Evolutionary conservation across 2,113 vertebrate species (phyloP).

Genomic region (Propithecus coquereli): DNA sequence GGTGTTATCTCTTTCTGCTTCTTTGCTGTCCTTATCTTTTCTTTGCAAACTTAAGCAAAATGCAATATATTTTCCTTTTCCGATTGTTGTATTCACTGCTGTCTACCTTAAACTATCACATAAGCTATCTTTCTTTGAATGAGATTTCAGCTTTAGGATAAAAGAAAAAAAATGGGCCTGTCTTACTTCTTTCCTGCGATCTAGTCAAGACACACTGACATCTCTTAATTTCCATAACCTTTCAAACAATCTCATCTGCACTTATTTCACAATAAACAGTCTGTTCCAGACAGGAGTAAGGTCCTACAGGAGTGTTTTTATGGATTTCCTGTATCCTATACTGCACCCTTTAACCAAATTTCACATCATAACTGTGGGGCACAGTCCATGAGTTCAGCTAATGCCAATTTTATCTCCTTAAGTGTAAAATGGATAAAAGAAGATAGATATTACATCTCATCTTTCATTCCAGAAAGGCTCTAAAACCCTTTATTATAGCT

Average conservation of each 20-base stretch:
- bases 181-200: background rate
- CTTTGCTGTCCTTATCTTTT: background rate
- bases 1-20: background rate
- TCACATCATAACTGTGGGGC: fast-evolving
- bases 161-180: background rate
- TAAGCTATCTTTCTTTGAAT: background rate
- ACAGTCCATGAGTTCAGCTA: fast-evolving
- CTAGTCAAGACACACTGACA: fast-evolving
- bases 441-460: no score
- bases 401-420: background rate
- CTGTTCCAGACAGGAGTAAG: fast-evolving
- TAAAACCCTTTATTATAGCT: background rate
- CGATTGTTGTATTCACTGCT: background rate
- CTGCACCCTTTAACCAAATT: fast-evolving
- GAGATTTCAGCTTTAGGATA: background rate
- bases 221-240: background rate
- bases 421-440: background rate
- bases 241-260: fast-evolving
- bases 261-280: no score
- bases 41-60: background rate
- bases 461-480: background rate
- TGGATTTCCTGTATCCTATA: fast-evolving
- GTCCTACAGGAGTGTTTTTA: fast-evolving
- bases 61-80: no score
- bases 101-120: background rate